phyloP scores from a whole-genome alignment of 1,140 invertebrate genomes.

The Papilio aristodemus region DNA sequence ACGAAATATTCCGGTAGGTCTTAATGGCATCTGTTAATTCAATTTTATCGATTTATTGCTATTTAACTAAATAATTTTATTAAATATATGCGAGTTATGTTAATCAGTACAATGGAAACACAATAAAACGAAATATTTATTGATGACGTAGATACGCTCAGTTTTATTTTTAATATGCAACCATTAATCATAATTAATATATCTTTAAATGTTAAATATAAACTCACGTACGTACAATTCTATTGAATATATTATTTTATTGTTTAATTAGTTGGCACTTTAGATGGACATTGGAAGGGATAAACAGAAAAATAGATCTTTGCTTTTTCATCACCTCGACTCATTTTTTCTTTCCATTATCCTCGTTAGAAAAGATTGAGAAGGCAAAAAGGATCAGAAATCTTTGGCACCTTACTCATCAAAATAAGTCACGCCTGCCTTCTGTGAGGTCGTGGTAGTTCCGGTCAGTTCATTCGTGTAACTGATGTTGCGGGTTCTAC shows the following conservation, averaged over 20 bases:
- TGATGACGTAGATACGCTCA: background rate
- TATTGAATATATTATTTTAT: background rate
- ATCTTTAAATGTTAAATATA: background rate
- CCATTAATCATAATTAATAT: constrained; percentile 13
- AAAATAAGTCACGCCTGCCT: too few relatives aligned
- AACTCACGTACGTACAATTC: background rate
- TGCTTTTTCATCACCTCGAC: too few relatives aligned
- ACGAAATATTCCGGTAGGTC: background rate
- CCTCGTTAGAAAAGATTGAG: too few relatives aligned
- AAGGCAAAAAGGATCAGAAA: too few relatives aligned
- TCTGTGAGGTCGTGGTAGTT: too few relatives aligned
- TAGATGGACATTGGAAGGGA: too few relatives aligned
- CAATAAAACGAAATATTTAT: constrained; percentile 29
- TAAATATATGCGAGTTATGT: constrained; percentile 23
- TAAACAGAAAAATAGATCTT: too few relatives aligned
- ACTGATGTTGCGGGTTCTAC: too few relatives aligned
- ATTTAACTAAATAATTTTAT: constrained; percentile 8
- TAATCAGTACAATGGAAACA: constrained; percentile 11
- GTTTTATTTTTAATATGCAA: background rate
- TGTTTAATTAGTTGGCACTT: background rate
- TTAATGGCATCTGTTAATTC: constrained; percentile 9
- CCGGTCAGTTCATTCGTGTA: too few relatives aligned
- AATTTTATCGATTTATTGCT: constrained; percentile 19
- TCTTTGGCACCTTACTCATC: too few relatives aligned
- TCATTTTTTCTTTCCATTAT: too few relatives aligned